These are phyloP conservation scores for Asbolus verrucosus DNA, from an alignment of 1,140 invertebrate genomes.

Conservation along the genomic window DNA sequence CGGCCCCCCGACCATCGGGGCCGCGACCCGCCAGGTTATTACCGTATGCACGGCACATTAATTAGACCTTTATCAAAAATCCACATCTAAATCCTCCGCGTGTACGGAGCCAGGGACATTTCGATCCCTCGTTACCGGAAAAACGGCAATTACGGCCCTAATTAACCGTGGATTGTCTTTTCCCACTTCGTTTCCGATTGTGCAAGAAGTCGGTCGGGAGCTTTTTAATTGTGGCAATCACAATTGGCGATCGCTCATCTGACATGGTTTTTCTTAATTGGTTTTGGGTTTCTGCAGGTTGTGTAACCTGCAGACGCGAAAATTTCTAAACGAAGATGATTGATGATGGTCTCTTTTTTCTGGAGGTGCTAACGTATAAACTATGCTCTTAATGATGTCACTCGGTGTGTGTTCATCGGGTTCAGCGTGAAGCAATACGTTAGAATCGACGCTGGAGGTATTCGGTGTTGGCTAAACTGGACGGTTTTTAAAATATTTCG, in stretches of 20 bases:
- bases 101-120: not conserved
- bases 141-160: conserved; percentile 28
- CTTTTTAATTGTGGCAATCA: too few species aligned
- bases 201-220: too few species aligned
- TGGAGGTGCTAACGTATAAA: conserved; percentile 11
- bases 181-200: not conserved
- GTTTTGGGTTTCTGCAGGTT: conserved; percentile 8
- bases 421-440: conserved; percentile 10
- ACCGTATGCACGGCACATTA: conserved; percentile 42
- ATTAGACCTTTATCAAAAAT: conserved; percentile 43
- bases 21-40: conserved; percentile 41
- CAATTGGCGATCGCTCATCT: too few species aligned
- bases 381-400: conserved; percentile 37
- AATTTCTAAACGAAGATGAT: conserved; percentile 28
- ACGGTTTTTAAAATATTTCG: too few species aligned
- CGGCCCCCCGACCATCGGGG: conserved; percentile 22
- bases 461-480: too few species aligned
- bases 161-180: too few species aligned
- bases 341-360: conserved; percentile 14
- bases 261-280: not conserved
- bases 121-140: conserved; percentile 47
- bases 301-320: conserved; percentile 2
- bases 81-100: conserved; percentile 34
- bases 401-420: conserved; percentile 25
- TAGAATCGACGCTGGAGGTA: not conserved